phyloP scores from a whole-genome alignment of 2,113 vertebrate genomes.

The Anthoscopus minutus region DNA sequence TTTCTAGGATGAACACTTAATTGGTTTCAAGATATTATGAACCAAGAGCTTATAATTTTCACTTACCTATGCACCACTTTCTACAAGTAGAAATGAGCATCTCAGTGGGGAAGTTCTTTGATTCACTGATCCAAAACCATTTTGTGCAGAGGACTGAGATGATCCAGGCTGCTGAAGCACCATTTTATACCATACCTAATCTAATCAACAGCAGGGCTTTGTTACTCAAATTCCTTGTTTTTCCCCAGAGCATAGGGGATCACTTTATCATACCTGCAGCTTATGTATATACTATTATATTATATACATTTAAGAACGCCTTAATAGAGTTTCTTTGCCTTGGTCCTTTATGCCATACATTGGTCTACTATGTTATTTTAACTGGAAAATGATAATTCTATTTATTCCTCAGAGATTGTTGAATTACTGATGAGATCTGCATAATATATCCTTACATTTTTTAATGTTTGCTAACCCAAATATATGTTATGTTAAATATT shows the following conservation, averaged over 20 bases:
- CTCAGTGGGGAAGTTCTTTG: neutral
- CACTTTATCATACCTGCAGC: neutral
- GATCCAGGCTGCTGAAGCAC: neutral
- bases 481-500: neutral
- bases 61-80: neutral
- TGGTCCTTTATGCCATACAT: neutral
- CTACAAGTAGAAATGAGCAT: neutral
- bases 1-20: neutral
- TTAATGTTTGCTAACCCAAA: neutral
- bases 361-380: neutral
- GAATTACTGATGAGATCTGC: neutral
- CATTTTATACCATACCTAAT: neutral
- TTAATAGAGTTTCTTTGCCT: neutral
- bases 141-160: neutral
- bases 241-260: neutral
- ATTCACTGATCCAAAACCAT: neutral
- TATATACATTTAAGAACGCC: neutral
- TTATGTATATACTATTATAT: neutral
- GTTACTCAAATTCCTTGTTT: neutral
- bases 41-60: neutral
- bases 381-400: neutral
- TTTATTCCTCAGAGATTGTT: neutral
- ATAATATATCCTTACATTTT: neutral
- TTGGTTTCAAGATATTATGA: neutral
- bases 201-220: neutral